Percentiles rank a stretch among this genome's conserved stretches.
Evolutionary conservation across 2,888 invertebrate genomes (phyloP).

Genomic region (Willowsia nigromaculata): DNA sequence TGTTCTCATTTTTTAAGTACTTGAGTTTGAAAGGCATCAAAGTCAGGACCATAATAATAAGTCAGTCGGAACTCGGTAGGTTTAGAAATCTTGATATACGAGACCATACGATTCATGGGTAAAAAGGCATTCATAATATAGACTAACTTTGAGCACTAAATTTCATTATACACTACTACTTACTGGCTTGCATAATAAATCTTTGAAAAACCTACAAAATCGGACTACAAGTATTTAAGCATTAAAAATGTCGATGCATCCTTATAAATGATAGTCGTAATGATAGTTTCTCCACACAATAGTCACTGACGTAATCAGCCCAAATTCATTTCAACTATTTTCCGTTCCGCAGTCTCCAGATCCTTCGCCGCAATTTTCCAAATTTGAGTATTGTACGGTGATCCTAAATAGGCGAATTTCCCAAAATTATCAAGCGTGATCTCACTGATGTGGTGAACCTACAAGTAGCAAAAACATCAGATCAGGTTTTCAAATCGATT

Average conservation of each 20-base stretch:
- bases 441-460: conserved; percentile 78
- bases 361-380: conserved; percentile 75
- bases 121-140: not conserved
- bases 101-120: not conserved
- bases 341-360: conserved; percentile 39
- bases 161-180: not conserved
- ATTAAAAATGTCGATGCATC: not conserved
- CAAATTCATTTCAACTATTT: conserved; percentile 72
- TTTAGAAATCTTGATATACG: not conserved
- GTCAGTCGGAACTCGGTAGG: not conserved
- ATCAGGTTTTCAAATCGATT: too few relatives aligned
- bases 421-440: conserved; percentile 75
- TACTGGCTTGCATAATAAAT: not conserved
- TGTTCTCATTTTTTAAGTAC: not conserved
- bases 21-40: not conserved
- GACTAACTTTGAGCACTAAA: not conserved
- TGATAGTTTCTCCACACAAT: not conserved
- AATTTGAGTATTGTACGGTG: conserved; percentile 77
- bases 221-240: not conserved
- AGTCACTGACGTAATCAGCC: not conserved
- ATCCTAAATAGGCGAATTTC: conserved; percentile 76
- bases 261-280: not conserved
- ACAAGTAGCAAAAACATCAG: not conserved
- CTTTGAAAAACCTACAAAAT: conserved; percentile 11
- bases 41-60: not conserved